Evolutionary conservation across 1,140 invertebrate genomes (phyloP), one percentile per base, ranked within the genome.

Genomic region (Penaeus indicus): DNA sequence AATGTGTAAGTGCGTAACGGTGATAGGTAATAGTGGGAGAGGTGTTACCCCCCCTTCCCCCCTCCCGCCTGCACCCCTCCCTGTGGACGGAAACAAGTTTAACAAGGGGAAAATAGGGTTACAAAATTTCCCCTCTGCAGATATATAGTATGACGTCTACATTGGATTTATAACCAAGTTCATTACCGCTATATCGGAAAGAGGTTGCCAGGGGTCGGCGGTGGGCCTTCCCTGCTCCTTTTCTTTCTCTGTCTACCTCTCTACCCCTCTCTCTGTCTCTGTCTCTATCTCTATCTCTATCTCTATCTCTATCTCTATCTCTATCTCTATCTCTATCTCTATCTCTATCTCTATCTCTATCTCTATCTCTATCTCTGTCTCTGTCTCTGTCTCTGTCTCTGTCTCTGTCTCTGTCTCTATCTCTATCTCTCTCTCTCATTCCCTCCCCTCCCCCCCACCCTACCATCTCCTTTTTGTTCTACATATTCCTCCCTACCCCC

Each of bases 41-140:
- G 32, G 32, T 72, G 67, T 61, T 27, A 25, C 54, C 16, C 54
- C 19, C 16, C 38, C 79, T 22, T 25, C 75, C 21, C 19, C 22
- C 75, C 8, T 25, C 75, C n/a, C 54, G 0, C 75, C 27, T 3
- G 18, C 25, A 7, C 75, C 75, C 32, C 18, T 25, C 32, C 27
- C 75, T 22, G 75, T 42, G 75, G 32, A 47, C n/a, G 79, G 79
- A 82, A 60, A 82, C 54, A 82, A 82, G 79, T 82, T 42, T 82
- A 82, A 82, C 79, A 82, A 82, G 79, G 79, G 79, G 79, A 82
- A 82, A 82, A 82, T 82, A 82, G 79, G 79, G 38, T 82, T 82
- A 82, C 42, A 25, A 42, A 79, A 42, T 60, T 60, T 60, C 79
- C n/a, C 79, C n/a, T 61, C n/a, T 60, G 8, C 54, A 82, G n/a